phyloP scores from a whole-genome alignment of 2,888 invertebrate species.

The Agriopis marginaria region DNA sequence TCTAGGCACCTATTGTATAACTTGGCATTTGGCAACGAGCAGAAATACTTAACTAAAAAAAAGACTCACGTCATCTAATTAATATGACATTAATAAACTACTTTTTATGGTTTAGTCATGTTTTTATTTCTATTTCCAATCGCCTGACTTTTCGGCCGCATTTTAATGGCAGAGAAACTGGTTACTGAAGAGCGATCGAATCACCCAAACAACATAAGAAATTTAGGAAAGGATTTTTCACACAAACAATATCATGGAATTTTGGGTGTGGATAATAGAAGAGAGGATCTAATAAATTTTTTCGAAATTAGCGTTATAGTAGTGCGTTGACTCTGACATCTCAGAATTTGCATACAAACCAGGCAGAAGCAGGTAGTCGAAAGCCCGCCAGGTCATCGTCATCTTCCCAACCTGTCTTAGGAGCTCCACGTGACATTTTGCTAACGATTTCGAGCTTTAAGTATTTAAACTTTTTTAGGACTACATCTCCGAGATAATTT shows the following conservation, averaged over 20 bases:
- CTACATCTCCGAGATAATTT: slow-evolving; percentile 46
- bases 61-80: slow-evolving; percentile 5
- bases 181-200: neutral
- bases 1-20: slow-evolving; percentile 5
- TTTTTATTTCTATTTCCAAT: slow-evolving; percentile 10
- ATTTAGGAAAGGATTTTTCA: neutral
- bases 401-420: slow-evolving; percentile 73
- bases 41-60: neutral
- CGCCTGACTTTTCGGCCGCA: neutral
- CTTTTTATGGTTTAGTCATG: slow-evolving; percentile 31
- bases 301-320: slow-evolving; percentile 66
- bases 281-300: slow-evolving; percentile 75
- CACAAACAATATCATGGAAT: slow-evolving; percentile 42
- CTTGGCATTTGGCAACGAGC: slow-evolving; percentile 7
- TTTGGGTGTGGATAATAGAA: slow-evolving; percentile 47
- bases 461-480: slow-evolving; percentile 58
- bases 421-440: slow-evolving; percentile 76
- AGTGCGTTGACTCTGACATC: slow-evolving; percentile 72
- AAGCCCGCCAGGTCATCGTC: slow-evolving; percentile 76
- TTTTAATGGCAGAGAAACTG: neutral
- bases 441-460: slow-evolving; percentile 63
- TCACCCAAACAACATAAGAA: neutral
- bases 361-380: slow-evolving; percentile 77
- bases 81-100: slow-evolving; percentile 27
- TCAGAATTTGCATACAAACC: slow-evolving; percentile 79